Conservation (phyloP, 2,888 invertebrate genomes). For the Aricia artaxerxes region DNA sequence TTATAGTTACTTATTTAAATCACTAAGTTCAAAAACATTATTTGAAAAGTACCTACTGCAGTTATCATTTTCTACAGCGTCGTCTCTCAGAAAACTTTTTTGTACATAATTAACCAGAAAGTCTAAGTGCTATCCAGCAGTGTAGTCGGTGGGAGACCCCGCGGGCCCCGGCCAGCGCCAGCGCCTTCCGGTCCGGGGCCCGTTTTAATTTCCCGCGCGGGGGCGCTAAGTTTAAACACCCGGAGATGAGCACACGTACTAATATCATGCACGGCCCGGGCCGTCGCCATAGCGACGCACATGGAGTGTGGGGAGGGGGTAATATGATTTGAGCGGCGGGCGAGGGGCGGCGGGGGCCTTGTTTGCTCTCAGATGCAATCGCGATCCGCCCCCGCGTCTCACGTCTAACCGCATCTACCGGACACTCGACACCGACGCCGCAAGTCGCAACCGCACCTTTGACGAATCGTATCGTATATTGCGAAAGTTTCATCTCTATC, state of each 20-base stretch:
- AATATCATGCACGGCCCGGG: conserved; percentile 82
- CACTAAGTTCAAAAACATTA: not conserved
- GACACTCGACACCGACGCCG: conserved; percentile 65
- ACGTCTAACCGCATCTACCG: conserved; percentile 78
- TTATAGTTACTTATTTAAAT: not conserved
- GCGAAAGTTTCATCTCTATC: conserved; percentile 4
- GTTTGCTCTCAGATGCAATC: conserved; percentile 81
- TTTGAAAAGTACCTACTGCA: not conserved
- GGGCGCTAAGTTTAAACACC: conserved; percentile 75
- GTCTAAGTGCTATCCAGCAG: not conserved
- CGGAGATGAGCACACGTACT: conserved; percentile 79
- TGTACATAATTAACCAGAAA: not conserved
- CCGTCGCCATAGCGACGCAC: conserved; percentile 85
- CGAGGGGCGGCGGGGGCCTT: conserved; percentile 72
- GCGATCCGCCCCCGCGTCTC: conserved; percentile 68
- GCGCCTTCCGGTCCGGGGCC: conserved; percentile 73
- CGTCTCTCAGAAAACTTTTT: not conserved
- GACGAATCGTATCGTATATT: conserved; percentile 50
- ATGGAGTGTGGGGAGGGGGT: conserved; percentile 77
- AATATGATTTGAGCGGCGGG: conserved; percentile 78
- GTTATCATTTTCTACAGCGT: not conserved
- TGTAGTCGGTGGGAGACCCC: conserved; percentile 31
- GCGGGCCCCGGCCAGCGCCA: conserved; percentile 48
- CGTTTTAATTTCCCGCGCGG: conserved; percentile 77
- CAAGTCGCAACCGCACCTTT: conserved; percentile 56